Evolutionary conservation across 1,140 invertebrate genomes (phyloP), one percentile per base, ranked within the genome.

Genomic region (Penaeus chinensis): DNA sequence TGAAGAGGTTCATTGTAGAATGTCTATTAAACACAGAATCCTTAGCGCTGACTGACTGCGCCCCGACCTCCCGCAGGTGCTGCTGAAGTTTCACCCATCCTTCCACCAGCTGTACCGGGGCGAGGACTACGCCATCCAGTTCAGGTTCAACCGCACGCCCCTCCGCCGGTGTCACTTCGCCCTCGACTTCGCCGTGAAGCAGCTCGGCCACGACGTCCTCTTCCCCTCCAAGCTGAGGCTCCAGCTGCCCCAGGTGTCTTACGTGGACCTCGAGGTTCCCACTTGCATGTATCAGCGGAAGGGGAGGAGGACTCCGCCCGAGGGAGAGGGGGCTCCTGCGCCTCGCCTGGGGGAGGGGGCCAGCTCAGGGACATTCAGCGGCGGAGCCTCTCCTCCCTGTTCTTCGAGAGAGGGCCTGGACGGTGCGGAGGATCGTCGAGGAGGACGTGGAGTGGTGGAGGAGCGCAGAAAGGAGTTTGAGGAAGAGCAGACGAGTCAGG

Each of bases 31-130:
- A 8, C 4, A 4, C 37, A 42, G 2, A 8, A 8, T 42, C 37
- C 37, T 5, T 42, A 4, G 37, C 37, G 7, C 37, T 4, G 37
- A 8, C 37, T 42, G 37, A 42, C 37, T 37, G 37, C 37, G 37
- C 71, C 42, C 69, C 42, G 2, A 20, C 62, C 20, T 74, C 60
- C 65, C 22, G 63, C 81, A 87, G 86, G 47, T 98, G 11, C 93
- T 94, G 22, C 91, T 97, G 2, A 96, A 96, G 92, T 98, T 98
- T 90, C 93, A 95, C 91, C 90, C 92, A 74, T 92, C 92, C 61
- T 97, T 97, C 91, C 95, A 97, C 90, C 91, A 93, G 2, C 92
- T 91, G 19, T 97, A 96, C 91, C 92, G 93, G 77, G 94, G 94
- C 3, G 94, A 95, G 92, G 94, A 95, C 90, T 96, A 92, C 82